A percentile compares a stretch with the other conserved stretches of the same genome.
Conservation (phyloP, 2,797 vertebrate species). For the Limosa lapponica region DNA sequence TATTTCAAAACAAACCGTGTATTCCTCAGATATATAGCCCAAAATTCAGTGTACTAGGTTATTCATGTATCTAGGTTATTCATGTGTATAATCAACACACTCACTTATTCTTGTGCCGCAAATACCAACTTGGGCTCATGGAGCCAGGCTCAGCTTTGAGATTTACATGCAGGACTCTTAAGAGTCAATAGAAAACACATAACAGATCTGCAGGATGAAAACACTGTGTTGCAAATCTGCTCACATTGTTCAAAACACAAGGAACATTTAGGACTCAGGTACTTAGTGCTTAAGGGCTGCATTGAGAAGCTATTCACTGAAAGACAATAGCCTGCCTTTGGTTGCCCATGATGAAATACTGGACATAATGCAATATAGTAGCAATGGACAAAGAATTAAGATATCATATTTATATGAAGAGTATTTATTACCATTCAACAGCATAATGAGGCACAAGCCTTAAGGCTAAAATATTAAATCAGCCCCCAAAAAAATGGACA, state of each 20-base stretch:
- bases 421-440: conserved; percentile 49
- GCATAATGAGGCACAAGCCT: conserved; percentile 62
- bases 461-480: conserved; percentile 52
- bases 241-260: conserved; percentile 62
- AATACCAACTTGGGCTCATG: conserved; percentile 51
- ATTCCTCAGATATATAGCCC: conserved; percentile 38
- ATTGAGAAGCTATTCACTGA: conserved; percentile 50
- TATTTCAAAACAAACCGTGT: conserved; percentile 38
- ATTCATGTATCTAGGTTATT: conserved; percentile 5
- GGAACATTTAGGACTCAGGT: conserved; percentile 58
- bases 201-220: conserved; percentile 67
- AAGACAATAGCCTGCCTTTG: conserved; percentile 50
- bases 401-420: conserved; percentile 3
- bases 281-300: conserved; percentile 53
- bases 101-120: conserved; percentile 55
- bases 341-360: conserved; percentile 40
- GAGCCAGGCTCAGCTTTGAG: conserved; percentile 74
- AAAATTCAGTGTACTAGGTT: conserved; percentile 32
- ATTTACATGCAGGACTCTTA: conserved; percentile 75
- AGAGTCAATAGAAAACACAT: conserved; percentile 67
- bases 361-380: conserved; percentile 36
- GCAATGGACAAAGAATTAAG: conserved; percentile 54
- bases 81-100: conserved; percentile 32
- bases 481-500: background rate
- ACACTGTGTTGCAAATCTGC: conserved; percentile 46